These are phyloP conservation scores for Caenorhabditis auriculariae DNA, from an alignment of 2,888 invertebrate species.

Conservation along the genomic window DNA sequence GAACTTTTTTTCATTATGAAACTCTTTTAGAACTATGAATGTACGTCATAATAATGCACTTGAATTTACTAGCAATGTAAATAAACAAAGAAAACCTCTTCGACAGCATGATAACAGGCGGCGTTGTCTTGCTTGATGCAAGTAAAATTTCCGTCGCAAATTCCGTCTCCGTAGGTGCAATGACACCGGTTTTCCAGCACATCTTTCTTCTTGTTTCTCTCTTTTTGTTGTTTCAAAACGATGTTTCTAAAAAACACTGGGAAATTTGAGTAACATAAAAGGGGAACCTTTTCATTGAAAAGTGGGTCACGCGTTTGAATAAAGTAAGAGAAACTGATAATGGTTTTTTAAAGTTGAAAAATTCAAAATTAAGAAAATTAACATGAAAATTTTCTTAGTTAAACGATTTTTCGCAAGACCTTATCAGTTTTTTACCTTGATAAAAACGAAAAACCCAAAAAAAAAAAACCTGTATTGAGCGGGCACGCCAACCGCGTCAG, in stretches of 20 bases:
- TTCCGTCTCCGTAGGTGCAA: constrained; percentile 51
- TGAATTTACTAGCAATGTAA: no score
- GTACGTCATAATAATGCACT: no score
- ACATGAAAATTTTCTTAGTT: no score
- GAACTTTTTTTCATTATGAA: no score
- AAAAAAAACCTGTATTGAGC: constrained; percentile 16
- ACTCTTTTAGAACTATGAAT: neutral
- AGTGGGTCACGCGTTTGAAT: neutral
- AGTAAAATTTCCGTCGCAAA: constrained; percentile 45
- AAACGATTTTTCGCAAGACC: no score
- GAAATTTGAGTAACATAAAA: neutral
- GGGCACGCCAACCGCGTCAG: constrained; percentile 27
- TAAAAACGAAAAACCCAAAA: no score
- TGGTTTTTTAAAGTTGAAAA: no score
- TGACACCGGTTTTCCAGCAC: constrained; percentile 47
- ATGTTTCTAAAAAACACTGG: constrained; percentile 12
- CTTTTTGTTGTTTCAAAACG: constrained; percentile 15
- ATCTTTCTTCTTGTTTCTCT: constrained; percentile 5
- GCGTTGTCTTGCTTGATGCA: constrained; percentile 49
- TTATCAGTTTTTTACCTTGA: no score
- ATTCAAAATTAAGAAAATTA: no score
- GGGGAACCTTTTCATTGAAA: neutral
- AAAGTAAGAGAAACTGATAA: no score
- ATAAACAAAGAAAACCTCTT: no score
- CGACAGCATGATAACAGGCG: constrained; percentile 56